These are phyloP conservation scores for Tuberolachnus salignus DNA, from an alignment of 2,888 invertebrate species.

Conservation along the genomic window DNA sequence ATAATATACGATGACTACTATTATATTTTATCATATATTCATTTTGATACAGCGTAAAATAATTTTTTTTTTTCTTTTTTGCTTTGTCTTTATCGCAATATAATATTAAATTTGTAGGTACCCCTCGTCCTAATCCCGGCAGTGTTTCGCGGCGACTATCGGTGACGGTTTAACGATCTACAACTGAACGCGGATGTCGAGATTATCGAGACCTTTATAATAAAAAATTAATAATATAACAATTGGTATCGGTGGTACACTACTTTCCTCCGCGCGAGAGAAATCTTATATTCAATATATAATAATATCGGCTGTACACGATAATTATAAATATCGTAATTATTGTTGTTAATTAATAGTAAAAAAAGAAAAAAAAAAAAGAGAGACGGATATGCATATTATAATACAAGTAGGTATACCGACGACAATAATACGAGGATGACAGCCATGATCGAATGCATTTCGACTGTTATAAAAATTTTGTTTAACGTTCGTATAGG, in stretches of 20 bases:
- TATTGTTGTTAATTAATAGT: conserved; percentile 19
- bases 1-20: conserved; percentile 14
- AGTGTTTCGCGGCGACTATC: neutral
- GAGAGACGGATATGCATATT: neutral
- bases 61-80: neutral
- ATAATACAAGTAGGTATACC: neutral
- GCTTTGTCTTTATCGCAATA: conserved; percentile 4
- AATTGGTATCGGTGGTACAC: conserved; percentile 1
- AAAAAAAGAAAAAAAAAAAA: too few relatives aligned
- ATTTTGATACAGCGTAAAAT: conserved; percentile 12
- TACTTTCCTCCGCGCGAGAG: conserved; percentile 4
- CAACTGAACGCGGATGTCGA: conserved; percentile 28
- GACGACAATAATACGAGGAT: neutral
- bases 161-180: conserved; percentile 10
- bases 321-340: neutral
- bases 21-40: neutral
- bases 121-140: conserved; percentile 1
- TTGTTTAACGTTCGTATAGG: too few relatives aligned
- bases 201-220: neutral
- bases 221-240: too few relatives aligned
- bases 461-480: neutral
- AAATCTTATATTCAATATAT: conserved; percentile 24
- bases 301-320: neutral
- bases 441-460: neutral
- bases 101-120: neutral